phyloP scores from a whole-genome alignment of 2,888 invertebrate species.

The Cosmia trapezina region DNA sequence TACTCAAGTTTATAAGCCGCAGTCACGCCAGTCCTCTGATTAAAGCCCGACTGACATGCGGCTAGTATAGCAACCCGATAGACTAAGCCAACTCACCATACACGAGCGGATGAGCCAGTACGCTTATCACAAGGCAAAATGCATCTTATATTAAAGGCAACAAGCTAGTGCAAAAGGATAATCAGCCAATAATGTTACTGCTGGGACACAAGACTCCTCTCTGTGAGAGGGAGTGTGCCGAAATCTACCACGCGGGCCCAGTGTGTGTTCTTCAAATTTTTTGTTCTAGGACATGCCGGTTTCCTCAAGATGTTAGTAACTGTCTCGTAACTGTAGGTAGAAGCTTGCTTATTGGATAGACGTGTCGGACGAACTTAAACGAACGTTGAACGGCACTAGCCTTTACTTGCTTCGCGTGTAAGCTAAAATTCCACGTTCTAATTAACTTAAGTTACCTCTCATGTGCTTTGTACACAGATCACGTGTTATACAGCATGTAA shows the following conservation, averaged over 20 bases:
- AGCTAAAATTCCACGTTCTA: constrained; percentile 64
- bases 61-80: constrained; percentile 5
- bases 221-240: no score
- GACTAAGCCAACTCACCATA: constrained; percentile 8
- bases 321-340: constrained; percentile 41
- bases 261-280: no score
- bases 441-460: constrained; percentile 61
- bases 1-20: constrained; percentile 71
- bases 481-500: constrained; percentile 15
- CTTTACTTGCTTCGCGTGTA: constrained; percentile 67
- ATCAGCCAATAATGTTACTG: no score
- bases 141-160: constrained; percentile 6
- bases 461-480: constrained; percentile 30
- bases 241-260: no score
- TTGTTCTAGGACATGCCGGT: no score
- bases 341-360: constrained; percentile 11
- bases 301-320: not conserved
- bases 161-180: not conserved
- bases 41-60: constrained; percentile 20
- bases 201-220: no score
- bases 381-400: constrained; percentile 37
- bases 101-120: not conserved
- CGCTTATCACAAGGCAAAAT: constrained; percentile 5
- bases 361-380: constrained; percentile 26
- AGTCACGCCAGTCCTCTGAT: constrained; percentile 47